Percentiles rank a stretch among this genome's conserved stretches.
These are phyloP conservation scores for Thymelicus lineola DNA, from an alignment of 2,888 invertebrate genomes.

Conservation along the genomic window DNA sequence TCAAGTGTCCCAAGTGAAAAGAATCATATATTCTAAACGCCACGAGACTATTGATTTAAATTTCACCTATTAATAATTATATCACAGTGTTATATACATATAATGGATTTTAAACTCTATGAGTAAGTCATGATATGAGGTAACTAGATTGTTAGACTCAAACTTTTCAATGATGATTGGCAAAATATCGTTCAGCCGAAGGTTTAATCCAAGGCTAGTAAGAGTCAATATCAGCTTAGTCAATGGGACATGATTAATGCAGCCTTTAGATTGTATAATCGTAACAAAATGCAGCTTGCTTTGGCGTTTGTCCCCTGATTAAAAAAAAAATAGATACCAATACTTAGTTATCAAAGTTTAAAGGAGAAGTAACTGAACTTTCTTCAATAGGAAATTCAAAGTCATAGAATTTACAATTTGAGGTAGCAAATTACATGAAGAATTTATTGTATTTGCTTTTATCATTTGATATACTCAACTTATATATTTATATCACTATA, in stretches of 20 bases:
- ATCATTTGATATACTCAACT: too few species aligned
- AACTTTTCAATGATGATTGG: conserved; percentile 7
- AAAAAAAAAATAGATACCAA: too few species aligned
- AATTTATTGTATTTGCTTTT: too few species aligned
- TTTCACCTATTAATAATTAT: conserved; percentile 2
- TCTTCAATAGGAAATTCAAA: too few species aligned
- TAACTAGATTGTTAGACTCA: background rate
- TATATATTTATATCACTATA: too few species aligned
- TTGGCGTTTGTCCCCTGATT: too few species aligned
- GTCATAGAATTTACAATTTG: too few species aligned
- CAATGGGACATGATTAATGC: background rate
- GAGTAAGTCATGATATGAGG: background rate
- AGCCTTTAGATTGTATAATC: background rate
- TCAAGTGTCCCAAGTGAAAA: conserved; percentile 8
- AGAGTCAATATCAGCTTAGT: background rate
- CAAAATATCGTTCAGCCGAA: background rate
- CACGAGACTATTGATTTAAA: background rate
- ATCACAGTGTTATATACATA: background rate
- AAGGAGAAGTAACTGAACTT: too few species aligned
- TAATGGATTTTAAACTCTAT: background rate
- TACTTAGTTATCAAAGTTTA: too few species aligned
- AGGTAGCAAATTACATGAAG: too few species aligned
- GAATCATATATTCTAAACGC: conserved; percentile 6
- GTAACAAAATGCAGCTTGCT: background rate
- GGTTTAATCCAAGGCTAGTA: conserved; percentile 8